These are phyloP conservation scores for Spheniscus humboldti DNA, from an alignment of 2,797 vertebrate species.

Conservation along the genomic window DNA sequence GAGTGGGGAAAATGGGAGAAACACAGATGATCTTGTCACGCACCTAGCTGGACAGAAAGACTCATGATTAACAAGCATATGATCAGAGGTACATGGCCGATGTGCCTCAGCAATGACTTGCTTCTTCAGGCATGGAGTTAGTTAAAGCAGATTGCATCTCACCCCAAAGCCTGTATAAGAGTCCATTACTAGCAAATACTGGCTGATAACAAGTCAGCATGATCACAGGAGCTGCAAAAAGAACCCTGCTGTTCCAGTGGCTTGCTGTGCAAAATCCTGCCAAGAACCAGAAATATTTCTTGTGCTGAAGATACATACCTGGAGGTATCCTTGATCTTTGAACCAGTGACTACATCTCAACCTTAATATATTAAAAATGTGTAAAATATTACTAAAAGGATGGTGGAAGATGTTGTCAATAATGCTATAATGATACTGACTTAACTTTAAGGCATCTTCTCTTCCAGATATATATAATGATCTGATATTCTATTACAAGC, in stretches of 20 bases:
- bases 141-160: background rate
- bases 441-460: background rate
- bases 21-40: background rate
- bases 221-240: background rate
- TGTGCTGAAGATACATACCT: background rate
- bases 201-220: background rate
- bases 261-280: background rate
- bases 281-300: background rate
- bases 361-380: background rate
- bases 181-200: background rate
- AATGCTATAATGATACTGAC: background rate
- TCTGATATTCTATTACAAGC: background rate
- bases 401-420: background rate
- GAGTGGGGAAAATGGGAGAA: background rate
- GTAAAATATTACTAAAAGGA: background rate
- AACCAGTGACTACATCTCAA: background rate
- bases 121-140: background rate
- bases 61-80: background rate
- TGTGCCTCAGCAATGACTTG: background rate
- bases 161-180: background rate
- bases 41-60: background rate
- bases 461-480: background rate
- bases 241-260: background rate
- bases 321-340: background rate
- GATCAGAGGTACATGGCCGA: background rate